Evolutionary conservation across 2,113 vertebrate genomes (phyloP).

Genomic region (Lamprologus speciosus): DNA sequence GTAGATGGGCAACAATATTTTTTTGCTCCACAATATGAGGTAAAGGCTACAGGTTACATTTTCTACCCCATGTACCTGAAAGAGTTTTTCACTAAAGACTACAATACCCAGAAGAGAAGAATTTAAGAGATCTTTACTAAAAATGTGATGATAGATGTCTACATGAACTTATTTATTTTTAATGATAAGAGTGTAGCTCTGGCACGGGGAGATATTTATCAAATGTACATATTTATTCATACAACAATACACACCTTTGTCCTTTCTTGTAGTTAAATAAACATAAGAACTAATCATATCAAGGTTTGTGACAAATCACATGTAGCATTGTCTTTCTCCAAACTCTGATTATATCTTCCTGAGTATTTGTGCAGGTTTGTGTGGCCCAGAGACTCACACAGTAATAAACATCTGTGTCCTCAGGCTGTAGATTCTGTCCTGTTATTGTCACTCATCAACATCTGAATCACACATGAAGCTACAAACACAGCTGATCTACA

Average conservation of each 20-base stretch:
- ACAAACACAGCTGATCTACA: accelerated
- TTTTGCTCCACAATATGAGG: background rate
- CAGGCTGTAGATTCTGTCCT: background rate
- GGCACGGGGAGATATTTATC: background rate
- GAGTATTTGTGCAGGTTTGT: background rate
- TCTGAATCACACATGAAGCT: background rate
- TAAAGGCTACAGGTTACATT: accelerated
- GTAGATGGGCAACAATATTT: accelerated
- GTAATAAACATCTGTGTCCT: background rate
- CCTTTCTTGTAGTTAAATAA: background rate
- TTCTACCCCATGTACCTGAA: background rate
- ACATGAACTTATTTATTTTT: background rate
- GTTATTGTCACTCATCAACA: background rate
- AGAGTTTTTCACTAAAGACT: background rate
- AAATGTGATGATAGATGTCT: background rate
- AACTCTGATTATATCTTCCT: background rate
- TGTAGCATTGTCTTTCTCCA: background rate
- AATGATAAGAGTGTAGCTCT: accelerated
- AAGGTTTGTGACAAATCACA: background rate
- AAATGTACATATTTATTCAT: background rate
- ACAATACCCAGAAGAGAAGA: background rate
- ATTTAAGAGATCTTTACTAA: background rate
- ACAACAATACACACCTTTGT: background rate
- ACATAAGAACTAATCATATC: background rate
- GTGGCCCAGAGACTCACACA: background rate